Evolutionary conservation across 2,113 vertebrate species (phyloP).

Genomic region (Octodon degus): DNA sequence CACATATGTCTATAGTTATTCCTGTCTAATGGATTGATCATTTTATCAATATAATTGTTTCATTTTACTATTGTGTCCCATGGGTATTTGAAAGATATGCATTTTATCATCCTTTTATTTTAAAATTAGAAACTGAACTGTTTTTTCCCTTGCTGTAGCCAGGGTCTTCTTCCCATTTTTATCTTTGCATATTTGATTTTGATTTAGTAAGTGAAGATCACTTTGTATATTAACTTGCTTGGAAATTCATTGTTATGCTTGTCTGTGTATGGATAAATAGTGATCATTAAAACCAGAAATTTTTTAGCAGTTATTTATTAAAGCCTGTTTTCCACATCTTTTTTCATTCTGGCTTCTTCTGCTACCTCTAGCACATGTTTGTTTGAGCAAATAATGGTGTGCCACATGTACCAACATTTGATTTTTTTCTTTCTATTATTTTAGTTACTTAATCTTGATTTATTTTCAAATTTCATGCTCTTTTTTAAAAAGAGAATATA

Average conservation of each 20-base stretch:
- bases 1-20: background rate
- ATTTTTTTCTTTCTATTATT: background rate
- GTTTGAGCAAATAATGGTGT: background rate
- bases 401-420: background rate
- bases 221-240: background rate
- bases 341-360: background rate
- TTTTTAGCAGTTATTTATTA: background rate
- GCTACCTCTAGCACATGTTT: background rate
- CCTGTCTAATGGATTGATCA: background rate
- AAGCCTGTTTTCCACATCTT: background rate
- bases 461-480: background rate
- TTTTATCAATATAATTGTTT: background rate
- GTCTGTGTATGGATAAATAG: background rate
- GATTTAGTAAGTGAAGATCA: background rate
- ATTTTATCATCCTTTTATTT: background rate
- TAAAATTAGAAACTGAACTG: background rate
- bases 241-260: background rate
- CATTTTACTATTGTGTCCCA: background rate
- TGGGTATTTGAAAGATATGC: background rate
- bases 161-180: background rate
- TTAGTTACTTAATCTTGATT: background rate
- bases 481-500: background rate
- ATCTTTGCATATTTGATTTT: background rate
- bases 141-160: background rate
- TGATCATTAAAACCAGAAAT: background rate